phyloP scores from a whole-genome alignment of 2,888 invertebrate genomes.

The Cyclophora punctaria region DNA sequence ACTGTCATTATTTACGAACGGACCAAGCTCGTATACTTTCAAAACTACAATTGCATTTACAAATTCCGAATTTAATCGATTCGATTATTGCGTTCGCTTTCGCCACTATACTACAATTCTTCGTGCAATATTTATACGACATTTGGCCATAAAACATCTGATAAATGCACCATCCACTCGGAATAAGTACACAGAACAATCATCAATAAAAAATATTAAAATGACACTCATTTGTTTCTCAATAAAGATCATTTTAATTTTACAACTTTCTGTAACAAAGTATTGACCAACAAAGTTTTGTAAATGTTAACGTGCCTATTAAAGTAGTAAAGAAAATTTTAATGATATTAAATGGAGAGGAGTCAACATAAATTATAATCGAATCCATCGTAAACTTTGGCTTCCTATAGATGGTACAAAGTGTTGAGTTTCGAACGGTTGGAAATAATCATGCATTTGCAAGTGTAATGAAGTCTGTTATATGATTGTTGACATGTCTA shows the following conservation, averaged over 20 bases:
- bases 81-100: slow-evolving; percentile 24
- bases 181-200: slow-evolving; percentile 47
- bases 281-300: slow-evolving; percentile 17
- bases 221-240: slow-evolving; percentile 45
- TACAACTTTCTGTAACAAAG: slow-evolving; percentile 23
- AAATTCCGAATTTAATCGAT: slow-evolving; percentile 18
- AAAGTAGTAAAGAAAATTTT: not conserved
- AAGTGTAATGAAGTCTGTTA: slow-evolving; percentile 43
- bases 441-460: slow-evolving; percentile 32
- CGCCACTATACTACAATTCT: slow-evolving; percentile 15
- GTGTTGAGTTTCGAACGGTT: slow-evolving; percentile 22
- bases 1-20: no score
- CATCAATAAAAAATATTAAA: slow-evolving; percentile 58
- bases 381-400: slow-evolving; percentile 10
- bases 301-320: slow-evolving; percentile 12
- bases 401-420: slow-evolving; percentile 15
- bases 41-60: no score
- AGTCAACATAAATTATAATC: no score
- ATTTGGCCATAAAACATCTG: slow-evolving; percentile 51
- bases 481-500: slow-evolving; percentile 42
- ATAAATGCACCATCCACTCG: slow-evolving; percentile 51
- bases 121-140: slow-evolving; percentile 44
- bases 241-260: slow-evolving; percentile 35
- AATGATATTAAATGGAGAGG: no score
- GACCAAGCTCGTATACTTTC: no score